Conservation (phyloP, 2,888 invertebrate genomes). For the Gari tellinella region DNA sequence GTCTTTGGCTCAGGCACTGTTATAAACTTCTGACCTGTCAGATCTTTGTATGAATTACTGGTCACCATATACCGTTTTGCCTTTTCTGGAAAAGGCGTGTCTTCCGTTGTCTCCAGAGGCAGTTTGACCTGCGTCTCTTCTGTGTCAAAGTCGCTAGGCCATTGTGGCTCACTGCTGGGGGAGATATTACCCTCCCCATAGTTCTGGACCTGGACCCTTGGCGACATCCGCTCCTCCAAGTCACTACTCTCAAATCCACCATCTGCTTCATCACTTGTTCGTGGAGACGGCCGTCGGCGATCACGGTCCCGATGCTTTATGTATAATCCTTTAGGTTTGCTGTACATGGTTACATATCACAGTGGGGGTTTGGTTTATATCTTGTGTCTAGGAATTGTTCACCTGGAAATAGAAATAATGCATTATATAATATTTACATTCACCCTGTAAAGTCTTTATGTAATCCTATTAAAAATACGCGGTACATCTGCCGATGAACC, state of each 20-base stretch:
- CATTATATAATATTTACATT: not conserved
- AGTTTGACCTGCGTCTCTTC: slow-evolving; percentile 8
- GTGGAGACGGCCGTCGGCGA: slow-evolving; percentile 24
- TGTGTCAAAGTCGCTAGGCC: slow-evolving; percentile 46
- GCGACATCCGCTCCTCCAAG: slow-evolving; percentile 7
- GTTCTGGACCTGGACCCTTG: slow-evolving; percentile 43
- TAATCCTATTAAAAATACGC: no score
- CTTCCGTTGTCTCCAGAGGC: not conserved
- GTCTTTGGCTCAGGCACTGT: slow-evolving; percentile 59
- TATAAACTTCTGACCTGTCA: slow-evolving; percentile 58
- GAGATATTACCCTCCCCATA: slow-evolving; percentile 51
- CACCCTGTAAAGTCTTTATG: no score
- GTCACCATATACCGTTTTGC: slow-evolving; percentile 55
- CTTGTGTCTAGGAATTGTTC: not conserved
- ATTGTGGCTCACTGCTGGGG: slow-evolving; percentile 29
- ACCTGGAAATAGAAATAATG: not conserved
- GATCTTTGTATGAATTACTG: slow-evolving; percentile 41
- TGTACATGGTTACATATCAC: slow-evolving; percentile 17
- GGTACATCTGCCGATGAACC: no score
- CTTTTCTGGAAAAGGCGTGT: slow-evolving; percentile 7
- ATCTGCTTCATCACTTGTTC: slow-evolving; percentile 10
- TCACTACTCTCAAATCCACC: not conserved
- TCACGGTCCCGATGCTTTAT: slow-evolving; percentile 46
- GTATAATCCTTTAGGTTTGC: slow-evolving; percentile 49
- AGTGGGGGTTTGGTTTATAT: not conserved